Conservation (phyloP, 2,797 vertebrate genomes). For the Chrysocyon brachyurus region DNA sequence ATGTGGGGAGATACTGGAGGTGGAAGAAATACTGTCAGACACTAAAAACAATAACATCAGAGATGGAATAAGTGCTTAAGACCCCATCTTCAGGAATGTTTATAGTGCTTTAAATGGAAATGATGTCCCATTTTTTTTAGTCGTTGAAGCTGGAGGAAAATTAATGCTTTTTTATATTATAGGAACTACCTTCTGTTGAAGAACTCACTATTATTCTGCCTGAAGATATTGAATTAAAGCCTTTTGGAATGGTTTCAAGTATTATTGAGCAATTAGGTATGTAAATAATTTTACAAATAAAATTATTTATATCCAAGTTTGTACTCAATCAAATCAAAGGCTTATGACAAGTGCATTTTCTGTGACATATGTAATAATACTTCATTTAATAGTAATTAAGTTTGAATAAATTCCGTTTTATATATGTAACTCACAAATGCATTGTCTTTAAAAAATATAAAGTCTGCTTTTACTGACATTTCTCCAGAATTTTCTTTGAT, state of each 20-base stretch:
- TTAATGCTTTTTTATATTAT: conserved; percentile 73
- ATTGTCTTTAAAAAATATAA: not conserved
- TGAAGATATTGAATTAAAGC: conserved; percentile 91
- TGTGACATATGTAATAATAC: not conserved
- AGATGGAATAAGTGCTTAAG: not conserved
- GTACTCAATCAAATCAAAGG: not conserved
- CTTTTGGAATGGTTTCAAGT: conserved; percentile 93
- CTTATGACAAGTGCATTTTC: conserved; percentile 39
- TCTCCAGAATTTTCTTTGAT: conserved; percentile 30
- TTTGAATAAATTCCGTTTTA: too few relatives aligned
- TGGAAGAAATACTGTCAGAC: not conserved
- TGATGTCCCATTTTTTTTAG: not conserved
- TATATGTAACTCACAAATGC: not conserved
- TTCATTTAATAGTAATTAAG: conserved; percentile 43
- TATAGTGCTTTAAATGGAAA: not conserved
- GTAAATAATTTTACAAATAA: conserved; percentile 70
- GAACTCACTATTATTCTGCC: conserved; percentile 92
- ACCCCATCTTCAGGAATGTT: not conserved
- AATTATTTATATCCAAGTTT: not conserved
- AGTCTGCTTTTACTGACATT: not conserved
- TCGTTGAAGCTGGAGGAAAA: conserved; percentile 33
- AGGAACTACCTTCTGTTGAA: conserved; percentile 94
- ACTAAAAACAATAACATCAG: not conserved
- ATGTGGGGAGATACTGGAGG: not conserved
- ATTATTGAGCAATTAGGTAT: conserved; percentile 95